These are phyloP conservation scores for Eupithecia insigniata DNA, from an alignment of 2,888 invertebrate species.

Conservation along the genomic window DNA sequence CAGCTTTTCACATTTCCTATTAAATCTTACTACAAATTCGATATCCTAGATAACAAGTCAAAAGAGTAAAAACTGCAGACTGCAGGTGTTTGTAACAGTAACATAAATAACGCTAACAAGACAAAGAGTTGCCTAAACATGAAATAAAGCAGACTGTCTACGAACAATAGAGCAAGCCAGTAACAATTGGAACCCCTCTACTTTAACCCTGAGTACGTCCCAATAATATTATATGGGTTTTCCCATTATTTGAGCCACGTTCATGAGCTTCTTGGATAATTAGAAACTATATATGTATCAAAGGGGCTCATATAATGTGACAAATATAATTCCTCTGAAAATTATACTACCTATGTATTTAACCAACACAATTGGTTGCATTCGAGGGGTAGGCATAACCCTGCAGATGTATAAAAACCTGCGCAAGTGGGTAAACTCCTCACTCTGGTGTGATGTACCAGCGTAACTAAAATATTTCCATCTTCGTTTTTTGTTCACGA, in stretches of 20 bases:
- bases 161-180: neutral
- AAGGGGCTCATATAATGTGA: neutral
- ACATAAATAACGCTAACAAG: neutral
- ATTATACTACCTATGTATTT: slow-evolving; percentile 2
- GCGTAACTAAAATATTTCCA: neutral
- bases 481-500: neutral
- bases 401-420: neutral
- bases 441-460: neutral
- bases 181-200: slow-evolving; percentile 12
- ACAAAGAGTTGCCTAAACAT: neutral
- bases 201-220: slow-evolving; percentile 30
- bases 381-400: neutral
- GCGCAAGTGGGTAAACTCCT: neutral
- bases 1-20: neutral
- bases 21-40: neutral
- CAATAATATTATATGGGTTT: slow-evolving; percentile 19
- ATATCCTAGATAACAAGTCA: neutral
- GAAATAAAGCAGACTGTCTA: neutral
- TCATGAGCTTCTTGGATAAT: neutral
- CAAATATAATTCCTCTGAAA: neutral
- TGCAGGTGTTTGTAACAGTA: neutral
- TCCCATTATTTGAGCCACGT: neutral
- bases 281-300: neutral
- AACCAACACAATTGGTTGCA: neutral
- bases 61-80: neutral